Percentiles rank a stretch among this genome's conserved stretches.
phyloP scores from a whole-genome alignment of 2,113 vertebrate genomes.

The Elachura formosa region DNA sequence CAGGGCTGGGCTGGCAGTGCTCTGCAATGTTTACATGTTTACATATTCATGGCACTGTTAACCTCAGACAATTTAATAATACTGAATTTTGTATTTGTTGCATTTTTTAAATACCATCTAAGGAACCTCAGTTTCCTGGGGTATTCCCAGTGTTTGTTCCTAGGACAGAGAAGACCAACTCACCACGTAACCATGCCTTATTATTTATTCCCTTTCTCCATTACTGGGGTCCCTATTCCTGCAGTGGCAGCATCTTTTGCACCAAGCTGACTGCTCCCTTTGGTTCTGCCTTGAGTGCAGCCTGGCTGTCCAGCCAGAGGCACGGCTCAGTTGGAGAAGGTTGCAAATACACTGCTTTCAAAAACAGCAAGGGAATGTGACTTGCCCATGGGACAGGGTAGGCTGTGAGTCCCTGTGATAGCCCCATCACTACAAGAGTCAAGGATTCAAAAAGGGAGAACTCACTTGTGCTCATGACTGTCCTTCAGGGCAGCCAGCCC shows the following conservation, averaged over 20 bases:
- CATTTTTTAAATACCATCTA: constrained; percentile 5
- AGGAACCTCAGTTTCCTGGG: background rate
- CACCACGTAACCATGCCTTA: fast-evolving
- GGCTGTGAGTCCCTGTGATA: background rate
- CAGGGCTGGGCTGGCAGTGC: background rate
- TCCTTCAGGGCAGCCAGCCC: background rate
- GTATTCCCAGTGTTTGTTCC: background rate
- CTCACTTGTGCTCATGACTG: background rate
- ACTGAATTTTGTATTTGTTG: background rate
- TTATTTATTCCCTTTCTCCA: background rate
- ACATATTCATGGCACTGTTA: background rate
- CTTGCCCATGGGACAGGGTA: fast-evolving
- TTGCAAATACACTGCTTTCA: background rate
- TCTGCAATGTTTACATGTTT: background rate
- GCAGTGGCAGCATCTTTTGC: background rate
- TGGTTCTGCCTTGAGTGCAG: background rate
- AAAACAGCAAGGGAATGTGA: background rate
- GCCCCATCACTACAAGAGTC: background rate
- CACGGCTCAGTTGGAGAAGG: background rate
- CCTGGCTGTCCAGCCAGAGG: background rate
- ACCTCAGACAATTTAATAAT: background rate
- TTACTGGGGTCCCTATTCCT: background rate
- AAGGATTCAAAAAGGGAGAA: background rate
- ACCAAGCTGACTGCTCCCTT: background rate
- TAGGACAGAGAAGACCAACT: background rate